Base-by-base conservation (phyloP, 2,888 invertebrate genomes). In the Drosophila limbata region DNA sequence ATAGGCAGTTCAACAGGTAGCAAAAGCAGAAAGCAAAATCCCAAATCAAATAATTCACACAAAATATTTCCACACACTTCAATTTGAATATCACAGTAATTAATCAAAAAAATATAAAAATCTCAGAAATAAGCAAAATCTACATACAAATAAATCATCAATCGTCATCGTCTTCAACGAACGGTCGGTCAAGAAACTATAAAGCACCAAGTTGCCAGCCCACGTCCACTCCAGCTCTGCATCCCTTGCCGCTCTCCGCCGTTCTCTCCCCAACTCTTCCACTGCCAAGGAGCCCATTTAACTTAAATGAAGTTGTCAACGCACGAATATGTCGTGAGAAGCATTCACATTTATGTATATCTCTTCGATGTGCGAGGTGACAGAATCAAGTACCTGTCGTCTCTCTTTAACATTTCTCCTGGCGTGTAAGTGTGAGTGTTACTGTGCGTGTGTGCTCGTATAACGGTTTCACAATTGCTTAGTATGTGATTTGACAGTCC, bases 61-160 rank as follows among this genome's bases (percentile, higher is more conserved):
- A 61, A 69, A 64, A 74, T 74, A 74, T 74, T 77, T 71, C 77
- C 66, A 66, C 81, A 76, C 85, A 83, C 86, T 86, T 81, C 70
- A 85, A 86, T 86, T 86, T 85, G 84, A 85, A 85, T 85, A 81
- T 76, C 86, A 67, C 79, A 81, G 79, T 88, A 88, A 85, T 85
- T 88, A 85, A 85, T 85, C 88, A 85, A 81, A 79, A 78, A 37
- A 37, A 37, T 35, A 61, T 39, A 52, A 10, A 52, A 47, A 57
- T 60, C 67, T 53, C 44, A 70, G 62, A 78, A 73, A 76, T 78
- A 68, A 60, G 69, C 75, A 77, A 69, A 78, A 66, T 72, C 73
- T 68, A 72, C 79, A 76, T 68, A 72, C 79, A 81, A 76, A 87
- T 87, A 84, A 84, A 87, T 84, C 83, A 84, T 76, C 73, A 69